Conservation (phyloP, 2,888 invertebrate species). For the Eupithecia subfuscata region DNA sequence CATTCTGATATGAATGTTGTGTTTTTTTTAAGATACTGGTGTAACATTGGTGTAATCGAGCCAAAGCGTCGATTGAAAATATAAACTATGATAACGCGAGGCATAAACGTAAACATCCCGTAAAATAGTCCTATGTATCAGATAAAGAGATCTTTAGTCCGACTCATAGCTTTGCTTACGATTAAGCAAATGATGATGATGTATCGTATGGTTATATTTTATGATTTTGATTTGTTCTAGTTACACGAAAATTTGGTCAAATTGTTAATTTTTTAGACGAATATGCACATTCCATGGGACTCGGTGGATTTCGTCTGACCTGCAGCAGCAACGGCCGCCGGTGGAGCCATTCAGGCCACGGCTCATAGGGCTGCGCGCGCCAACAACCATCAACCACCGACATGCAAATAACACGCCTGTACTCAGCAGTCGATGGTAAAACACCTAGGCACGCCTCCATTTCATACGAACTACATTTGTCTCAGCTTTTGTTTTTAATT, state of each 20-base stretch:
- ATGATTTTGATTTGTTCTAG: background rate
- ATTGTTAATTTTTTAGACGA: background rate
- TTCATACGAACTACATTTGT: slow-evolving; percentile 39
- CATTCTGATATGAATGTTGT: background rate
- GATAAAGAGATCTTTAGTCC: background rate
- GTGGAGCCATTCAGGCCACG: slow-evolving; percentile 84
- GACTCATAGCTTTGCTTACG: background rate
- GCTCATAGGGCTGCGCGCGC: slow-evolving; percentile 77
- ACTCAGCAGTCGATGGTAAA: slow-evolving; percentile 57
- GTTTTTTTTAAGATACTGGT: background rate
- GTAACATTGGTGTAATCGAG: background rate
- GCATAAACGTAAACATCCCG: background rate
- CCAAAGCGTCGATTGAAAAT: background rate
- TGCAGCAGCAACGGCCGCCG: slow-evolving; percentile 92
- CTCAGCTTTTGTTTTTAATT: background rate
- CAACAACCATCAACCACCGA: slow-evolving; percentile 79
- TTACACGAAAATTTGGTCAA: background rate
- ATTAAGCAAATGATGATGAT: background rate
- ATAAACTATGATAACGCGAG: background rate
- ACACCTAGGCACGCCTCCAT: slow-evolving; percentile 51
- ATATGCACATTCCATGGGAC: slow-evolving; percentile 28
- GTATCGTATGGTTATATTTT: background rate
- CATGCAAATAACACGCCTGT: slow-evolving; percentile 80
- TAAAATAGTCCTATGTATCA: background rate
- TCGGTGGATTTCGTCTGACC: slow-evolving; percentile 84